Evolutionary conservation across 1,140 invertebrate species (phyloP).

Genomic region (Drosophila miranda): DNA sequence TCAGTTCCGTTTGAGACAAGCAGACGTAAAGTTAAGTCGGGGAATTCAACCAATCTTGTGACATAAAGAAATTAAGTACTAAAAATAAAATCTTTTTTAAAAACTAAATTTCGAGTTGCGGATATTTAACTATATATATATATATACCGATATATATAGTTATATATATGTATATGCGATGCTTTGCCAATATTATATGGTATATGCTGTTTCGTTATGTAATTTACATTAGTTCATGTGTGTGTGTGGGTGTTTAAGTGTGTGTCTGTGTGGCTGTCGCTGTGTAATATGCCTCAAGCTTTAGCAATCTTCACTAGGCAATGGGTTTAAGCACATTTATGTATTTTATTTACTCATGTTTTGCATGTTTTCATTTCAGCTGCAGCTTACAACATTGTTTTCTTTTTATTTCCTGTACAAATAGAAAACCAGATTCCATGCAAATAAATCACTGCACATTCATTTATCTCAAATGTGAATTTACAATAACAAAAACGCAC

Average conservation of each 20-base stretch:
- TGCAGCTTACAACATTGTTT: constrained; percentile 27
- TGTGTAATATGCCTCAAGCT: constrained; percentile 51
- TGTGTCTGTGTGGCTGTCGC: constrained; percentile 10
- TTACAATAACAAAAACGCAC: constrained; percentile 27
- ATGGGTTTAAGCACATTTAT: constrained; percentile 67
- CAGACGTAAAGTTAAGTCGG: too few species aligned
- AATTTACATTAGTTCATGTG: constrained; percentile 69
- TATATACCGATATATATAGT: constrained; percentile 17
- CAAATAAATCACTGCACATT: constrained; percentile 8
- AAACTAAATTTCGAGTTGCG: too few species aligned
- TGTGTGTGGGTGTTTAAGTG: constrained; percentile 12
- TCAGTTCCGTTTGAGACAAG: too few species aligned
- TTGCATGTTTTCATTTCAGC: neutral
- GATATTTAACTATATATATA: too few species aligned
- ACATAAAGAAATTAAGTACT: too few species aligned
- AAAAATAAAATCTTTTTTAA: too few species aligned
- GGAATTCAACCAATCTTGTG: too few species aligned
- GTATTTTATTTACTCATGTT: constrained; percentile 31
- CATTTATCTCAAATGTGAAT: constrained; percentile 28
- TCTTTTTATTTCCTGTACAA: constrained; percentile 32
- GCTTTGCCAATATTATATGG: constrained; percentile 46
- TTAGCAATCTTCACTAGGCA: constrained; percentile 73
- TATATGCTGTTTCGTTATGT: constrained; percentile 63
- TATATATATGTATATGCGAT: constrained; percentile 39
- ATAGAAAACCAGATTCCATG: constrained; percentile 35